Conservation (phyloP, 2,888 invertebrate species). For the Rhogogaster chlorosoma region DNA sequence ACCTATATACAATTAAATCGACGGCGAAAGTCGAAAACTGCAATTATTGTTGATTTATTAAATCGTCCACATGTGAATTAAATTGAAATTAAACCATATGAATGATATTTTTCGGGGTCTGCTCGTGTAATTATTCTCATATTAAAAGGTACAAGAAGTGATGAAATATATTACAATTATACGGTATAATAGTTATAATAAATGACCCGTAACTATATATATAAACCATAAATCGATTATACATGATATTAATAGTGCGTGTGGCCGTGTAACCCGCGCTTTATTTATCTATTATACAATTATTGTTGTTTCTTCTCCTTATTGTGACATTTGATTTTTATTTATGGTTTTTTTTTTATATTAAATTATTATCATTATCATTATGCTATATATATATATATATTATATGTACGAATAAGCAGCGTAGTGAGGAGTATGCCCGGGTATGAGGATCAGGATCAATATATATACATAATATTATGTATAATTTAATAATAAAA, state of each 20-base stretch:
- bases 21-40: neutral
- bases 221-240: neutral
- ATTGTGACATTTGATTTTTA: neutral
- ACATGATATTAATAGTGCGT: neutral
- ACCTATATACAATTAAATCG: neutral
- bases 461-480: conserved; percentile 5
- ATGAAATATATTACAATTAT: neutral
- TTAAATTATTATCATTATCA: neutral
- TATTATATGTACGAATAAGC: too few species aligned
- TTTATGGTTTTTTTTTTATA: neutral
- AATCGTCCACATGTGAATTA: neutral
- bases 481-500: neutral
- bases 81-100: neutral
- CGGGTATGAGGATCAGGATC: conserved; percentile 33
- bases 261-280: neutral
- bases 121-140: neutral
- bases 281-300: neutral
- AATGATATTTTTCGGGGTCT: neutral
- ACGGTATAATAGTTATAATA: neutral
- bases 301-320: neutral
- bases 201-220: neutral
- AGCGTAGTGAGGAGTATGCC: conserved; percentile 19
- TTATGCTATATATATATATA: neutral
- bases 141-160: neutral
- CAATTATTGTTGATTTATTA: neutral